Evolutionary conservation across 1,140 invertebrate genomes (phyloP).

Genomic region (Coptotermes formosanus): DNA sequence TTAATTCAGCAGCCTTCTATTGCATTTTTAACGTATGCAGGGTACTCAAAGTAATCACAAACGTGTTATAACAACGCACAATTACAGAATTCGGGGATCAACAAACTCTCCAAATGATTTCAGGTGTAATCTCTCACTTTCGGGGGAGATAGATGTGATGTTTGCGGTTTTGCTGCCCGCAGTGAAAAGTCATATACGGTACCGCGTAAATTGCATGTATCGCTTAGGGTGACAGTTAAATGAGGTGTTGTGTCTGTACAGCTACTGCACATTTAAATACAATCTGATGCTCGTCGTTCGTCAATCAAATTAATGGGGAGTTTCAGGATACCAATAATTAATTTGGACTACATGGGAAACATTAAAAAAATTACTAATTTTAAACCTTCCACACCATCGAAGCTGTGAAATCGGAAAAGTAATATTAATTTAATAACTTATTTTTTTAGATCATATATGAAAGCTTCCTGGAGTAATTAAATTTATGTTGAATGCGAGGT

Average conservation of each 20-base stretch:
- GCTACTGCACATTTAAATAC: not conserved
- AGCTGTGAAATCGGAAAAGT: too few relatives aligned
- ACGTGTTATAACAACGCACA: too few relatives aligned
- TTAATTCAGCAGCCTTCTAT: too few relatives aligned
- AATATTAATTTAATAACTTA: too few relatives aligned
- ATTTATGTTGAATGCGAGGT: too few relatives aligned
- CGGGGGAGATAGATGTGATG: not conserved
- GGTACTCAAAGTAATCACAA: too few relatives aligned
- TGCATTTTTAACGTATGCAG: too few relatives aligned
- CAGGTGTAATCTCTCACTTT: not conserved
- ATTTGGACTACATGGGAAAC: not conserved
- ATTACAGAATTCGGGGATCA: not conserved
- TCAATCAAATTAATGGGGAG: not conserved
- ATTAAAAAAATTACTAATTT: not conserved
- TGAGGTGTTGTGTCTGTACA: not conserved
- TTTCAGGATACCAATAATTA: not conserved
- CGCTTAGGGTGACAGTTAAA: not conserved
- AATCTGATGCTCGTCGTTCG: not conserved
- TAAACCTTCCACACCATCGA: too few relatives aligned
- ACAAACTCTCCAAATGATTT: not conserved
- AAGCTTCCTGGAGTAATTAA: too few relatives aligned
- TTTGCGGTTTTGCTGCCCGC: not conserved
- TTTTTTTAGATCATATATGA: too few relatives aligned
- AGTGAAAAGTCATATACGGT: not conserved
- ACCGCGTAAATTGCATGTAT: not conserved